Evolutionary conservation across 23 tunicate genomes (phyloP).

Genomic region (Styela plicata): DNA sequence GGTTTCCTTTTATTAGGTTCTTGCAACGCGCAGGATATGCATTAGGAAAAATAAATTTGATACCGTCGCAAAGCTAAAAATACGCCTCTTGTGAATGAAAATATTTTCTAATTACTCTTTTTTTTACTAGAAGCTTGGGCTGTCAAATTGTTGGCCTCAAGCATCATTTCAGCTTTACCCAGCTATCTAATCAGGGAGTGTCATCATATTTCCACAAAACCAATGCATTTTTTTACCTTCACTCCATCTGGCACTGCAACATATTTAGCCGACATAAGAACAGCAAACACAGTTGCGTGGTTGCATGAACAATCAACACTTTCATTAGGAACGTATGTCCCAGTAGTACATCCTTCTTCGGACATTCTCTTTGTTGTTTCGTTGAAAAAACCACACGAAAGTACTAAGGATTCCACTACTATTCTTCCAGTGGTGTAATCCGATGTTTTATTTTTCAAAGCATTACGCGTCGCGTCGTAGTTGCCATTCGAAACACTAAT

Average conservation of each 20-base stretch:
- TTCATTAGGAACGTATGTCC: neutral
- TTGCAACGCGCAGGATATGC: no score
- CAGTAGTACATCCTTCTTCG: neutral
- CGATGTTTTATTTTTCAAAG: neutral
- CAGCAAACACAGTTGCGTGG: constrained; percentile 31
- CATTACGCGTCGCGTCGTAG: neutral
- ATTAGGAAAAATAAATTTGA: no score
- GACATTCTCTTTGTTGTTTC: neutral
- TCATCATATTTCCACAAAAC: no score
- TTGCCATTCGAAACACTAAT: neutral
- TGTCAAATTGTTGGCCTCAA: no score
- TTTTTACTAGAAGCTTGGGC: no score
- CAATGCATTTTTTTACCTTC: constrained; percentile 29
- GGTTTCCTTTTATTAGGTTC: no score
- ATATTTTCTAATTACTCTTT: no score
- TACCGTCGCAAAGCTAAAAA: no score
- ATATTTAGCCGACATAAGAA: constrained; percentile 9
- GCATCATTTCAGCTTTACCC: no score
- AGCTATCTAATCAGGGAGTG: no score
- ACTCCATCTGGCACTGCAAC: constrained; percentile 14
- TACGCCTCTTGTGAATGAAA: no score
- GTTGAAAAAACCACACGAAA: neutral
- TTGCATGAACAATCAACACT: neutral
- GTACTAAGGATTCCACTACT: neutral
- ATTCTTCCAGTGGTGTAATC: neutral